Conservation (phyloP, 2,113 vertebrate genomes). For the Chlamydotis undulata region DNA sequence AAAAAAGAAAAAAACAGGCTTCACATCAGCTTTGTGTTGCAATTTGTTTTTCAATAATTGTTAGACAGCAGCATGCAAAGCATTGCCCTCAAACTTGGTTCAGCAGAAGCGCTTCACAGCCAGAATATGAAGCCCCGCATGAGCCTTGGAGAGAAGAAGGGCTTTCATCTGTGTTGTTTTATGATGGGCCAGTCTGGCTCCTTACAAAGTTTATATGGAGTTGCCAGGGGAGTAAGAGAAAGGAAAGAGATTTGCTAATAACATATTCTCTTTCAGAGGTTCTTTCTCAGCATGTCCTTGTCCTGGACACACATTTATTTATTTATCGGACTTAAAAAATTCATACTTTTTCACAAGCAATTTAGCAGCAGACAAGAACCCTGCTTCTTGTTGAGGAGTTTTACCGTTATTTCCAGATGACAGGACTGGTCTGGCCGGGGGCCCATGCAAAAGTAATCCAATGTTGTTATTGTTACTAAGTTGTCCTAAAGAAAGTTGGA, state of each 20-base stretch:
- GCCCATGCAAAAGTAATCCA: conserved; percentile 21
- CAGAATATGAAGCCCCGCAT: background rate
- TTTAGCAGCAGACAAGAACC: background rate
- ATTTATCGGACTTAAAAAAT: conserved; percentile 6
- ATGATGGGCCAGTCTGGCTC: background rate
- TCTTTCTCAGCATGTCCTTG: background rate
- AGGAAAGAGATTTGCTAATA: background rate
- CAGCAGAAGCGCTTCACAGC: background rate
- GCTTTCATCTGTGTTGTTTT: background rate
- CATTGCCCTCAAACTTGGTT: background rate
- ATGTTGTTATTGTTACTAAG: conserved; percentile 19
- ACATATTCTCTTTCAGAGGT: background rate
- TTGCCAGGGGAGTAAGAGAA: background rate
- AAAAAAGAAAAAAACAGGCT: background rate
- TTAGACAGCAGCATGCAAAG: background rate
- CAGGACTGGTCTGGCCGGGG: background rate
- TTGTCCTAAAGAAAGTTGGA: conserved; percentile 45
- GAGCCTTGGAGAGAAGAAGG: background rate
- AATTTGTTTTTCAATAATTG: background rate
- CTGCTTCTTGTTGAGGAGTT: background rate
- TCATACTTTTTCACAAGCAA: conserved; percentile 17
- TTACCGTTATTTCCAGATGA: conserved; percentile 53
- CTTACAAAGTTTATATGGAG: background rate
- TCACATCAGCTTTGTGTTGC: background rate
- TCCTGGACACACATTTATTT: background rate